Base-by-base conservation (phyloP, 2,113 vertebrate species). In the Rhombomys opimus region DNA sequence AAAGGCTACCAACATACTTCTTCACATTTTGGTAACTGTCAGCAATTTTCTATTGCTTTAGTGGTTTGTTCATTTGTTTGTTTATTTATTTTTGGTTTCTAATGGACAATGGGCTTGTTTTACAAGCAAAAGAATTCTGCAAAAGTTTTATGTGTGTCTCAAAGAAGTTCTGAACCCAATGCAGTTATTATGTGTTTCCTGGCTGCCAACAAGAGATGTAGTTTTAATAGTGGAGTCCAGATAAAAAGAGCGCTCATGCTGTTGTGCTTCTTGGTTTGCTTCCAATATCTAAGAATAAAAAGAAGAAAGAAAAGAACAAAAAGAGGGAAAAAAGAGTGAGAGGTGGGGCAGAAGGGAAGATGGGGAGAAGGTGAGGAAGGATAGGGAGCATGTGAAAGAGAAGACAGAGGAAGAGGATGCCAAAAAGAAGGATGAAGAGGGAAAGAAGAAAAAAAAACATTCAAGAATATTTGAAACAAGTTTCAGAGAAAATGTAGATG, bases 401-500 rank as follows among this genome's bases (percentile, higher is more conserved):
- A 22, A 46, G 23, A 11, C 67, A 32, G 17, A 23, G 46, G 6
- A 38, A 14, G 6, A 84, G 1, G 35, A 30, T 1, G 35, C 32
- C 1, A 78, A 35, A 11, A 30, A 67, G 3, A 2, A 35, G 9
- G 46, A 50, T 7, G 17, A 80, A 41, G 17, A 30, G 38, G 10
- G 11, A 8, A 57, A 14, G 65, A 7, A 46, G 30, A 25, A 75
- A 38, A 41, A 75, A 18, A 10, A 57, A 57, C 25, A 41, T 30
- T 41, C 7, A 87, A 38, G 25, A 86, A 46, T 15, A 25, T 46
- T 72, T n/a, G 9, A 67, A 97, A 25, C 18, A 94, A 67, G 46
- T 89, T 75, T 93, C 82, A n/a, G 35, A 86, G 76, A 27, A 63
- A 96, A 93, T 52, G 93, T 23, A 95, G 84, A 65, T 67, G 12